Conservation (phyloP, 2,888 invertebrate species). For the Aproaerema taeniolella region DNA sequence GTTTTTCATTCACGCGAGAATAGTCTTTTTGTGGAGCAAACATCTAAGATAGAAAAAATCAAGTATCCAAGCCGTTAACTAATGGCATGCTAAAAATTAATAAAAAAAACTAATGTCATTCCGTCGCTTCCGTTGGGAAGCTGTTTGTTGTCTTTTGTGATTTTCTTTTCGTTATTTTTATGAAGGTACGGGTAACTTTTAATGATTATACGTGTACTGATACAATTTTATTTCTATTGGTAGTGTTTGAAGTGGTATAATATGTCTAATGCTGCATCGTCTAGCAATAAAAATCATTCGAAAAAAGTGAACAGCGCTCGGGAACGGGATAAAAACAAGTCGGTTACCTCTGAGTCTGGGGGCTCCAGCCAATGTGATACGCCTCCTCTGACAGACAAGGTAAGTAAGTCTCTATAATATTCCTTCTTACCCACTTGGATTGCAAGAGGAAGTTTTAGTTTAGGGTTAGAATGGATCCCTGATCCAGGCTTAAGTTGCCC, state of each 20-base stretch:
- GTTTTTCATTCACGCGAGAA: too few relatives aligned
- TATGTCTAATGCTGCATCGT: slow-evolving; percentile 54
- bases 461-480: too few relatives aligned
- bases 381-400: slow-evolving; percentile 66
- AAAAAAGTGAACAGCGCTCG: slow-evolving; percentile 53
- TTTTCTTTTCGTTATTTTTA: slow-evolving; percentile 1
- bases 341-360: slow-evolving; percentile 63
- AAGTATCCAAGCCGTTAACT: neutral
- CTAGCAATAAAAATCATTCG: slow-evolving; percentile 54
- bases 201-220: neutral
- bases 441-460: too few relatives aligned
- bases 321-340: slow-evolving; percentile 63
- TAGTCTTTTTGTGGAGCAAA: neutral
- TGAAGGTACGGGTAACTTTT: neutral
- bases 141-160: slow-evolving; percentile 4
- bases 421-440: neutral
- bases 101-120: slow-evolving; percentile 1
- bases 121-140: neutral
- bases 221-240: too few relatives aligned
- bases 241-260: slow-evolving; percentile 13
- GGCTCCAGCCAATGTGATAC: slow-evolving; percentile 71
- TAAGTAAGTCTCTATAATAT: too few relatives aligned
- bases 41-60: neutral
- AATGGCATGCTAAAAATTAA: neutral
- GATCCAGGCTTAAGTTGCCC: too few relatives aligned